Conservation (phyloP, 2,113 vertebrate genomes). For the Prunella fulvescens region DNA sequence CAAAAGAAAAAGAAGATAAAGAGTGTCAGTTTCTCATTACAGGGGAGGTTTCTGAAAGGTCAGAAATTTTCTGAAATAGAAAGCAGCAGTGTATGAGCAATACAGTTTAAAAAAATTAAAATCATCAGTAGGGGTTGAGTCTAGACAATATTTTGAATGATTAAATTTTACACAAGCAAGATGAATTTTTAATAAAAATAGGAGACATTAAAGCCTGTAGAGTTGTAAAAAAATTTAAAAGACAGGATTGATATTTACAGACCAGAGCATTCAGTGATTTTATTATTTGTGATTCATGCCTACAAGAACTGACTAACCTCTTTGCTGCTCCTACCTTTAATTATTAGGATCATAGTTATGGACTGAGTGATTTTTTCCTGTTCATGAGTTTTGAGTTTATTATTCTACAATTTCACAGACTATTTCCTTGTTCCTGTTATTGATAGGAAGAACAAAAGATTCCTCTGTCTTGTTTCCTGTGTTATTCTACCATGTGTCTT, state of each 20-base stretch:
- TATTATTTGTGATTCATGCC: not conserved
- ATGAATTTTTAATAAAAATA: not conserved
- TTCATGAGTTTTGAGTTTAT: not conserved
- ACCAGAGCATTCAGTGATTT: not conserved
- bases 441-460: not conserved
- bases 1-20: not conserved
- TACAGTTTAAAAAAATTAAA: not conserved
- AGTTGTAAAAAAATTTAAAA: not conserved
- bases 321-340: not conserved
- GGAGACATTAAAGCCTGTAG: not conserved
- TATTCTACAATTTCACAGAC: not conserved
- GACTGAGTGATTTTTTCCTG: not conserved
- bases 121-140: not conserved
- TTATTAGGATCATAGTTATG: not conserved
- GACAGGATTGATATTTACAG: not conserved
- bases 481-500: not conserved
- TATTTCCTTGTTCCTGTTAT: conserved; percentile 23
- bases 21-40: not conserved
- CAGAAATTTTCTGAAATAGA: not conserved
- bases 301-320: not conserved
- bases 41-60: not conserved
- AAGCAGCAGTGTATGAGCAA: not conserved
- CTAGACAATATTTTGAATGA: not conserved
- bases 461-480: not conserved
- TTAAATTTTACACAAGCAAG: not conserved